phyloP scores from a whole-genome alignment of 1,140 invertebrate genomes.

The Zaprionus kolodkinae region DNA sequence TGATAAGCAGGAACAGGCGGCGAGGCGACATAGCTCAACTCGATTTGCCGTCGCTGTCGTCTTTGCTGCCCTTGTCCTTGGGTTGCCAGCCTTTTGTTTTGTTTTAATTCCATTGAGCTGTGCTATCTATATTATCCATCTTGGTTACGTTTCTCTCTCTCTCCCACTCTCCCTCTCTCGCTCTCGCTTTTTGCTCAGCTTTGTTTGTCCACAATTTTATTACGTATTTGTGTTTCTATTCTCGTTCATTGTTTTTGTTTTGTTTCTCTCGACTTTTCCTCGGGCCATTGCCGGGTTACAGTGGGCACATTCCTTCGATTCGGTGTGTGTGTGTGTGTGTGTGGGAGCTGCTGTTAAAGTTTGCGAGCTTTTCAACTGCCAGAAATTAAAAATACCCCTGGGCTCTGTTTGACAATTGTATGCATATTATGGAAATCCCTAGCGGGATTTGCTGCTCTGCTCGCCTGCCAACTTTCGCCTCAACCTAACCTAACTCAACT shows the following conservation, averaged over 20 bases:
- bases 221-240: conserved; percentile 49
- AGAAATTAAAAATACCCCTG: conserved; percentile 47
- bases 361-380: conserved; percentile 31
- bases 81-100: conserved; percentile 72
- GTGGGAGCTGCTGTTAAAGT: conserved; percentile 19
- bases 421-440: conserved; percentile 31
- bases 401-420: conserved; percentile 39
- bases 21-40: conserved; percentile 37
- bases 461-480: not conserved
- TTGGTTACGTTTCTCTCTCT: conserved; percentile 6
- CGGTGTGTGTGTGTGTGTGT: conserved; percentile 4
- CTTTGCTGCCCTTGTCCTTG: no score
- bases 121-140: conserved; percentile 61
- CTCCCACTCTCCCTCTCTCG: no score
- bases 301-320: conserved; percentile 25
- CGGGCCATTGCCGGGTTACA: conserved; percentile 31
- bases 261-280: conserved; percentile 20
- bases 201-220: conserved; percentile 50
- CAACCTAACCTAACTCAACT: not conserved
- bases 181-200: conserved; percentile 10
- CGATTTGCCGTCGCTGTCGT: conserved; percentile 21
- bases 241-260: conserved; percentile 27
- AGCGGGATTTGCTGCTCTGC: not conserved
- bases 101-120: conserved; percentile 76
- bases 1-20: conserved; percentile 61